Conservation (phyloP, 2,888 invertebrate genomes). For the Cybosia mesomella region DNA sequence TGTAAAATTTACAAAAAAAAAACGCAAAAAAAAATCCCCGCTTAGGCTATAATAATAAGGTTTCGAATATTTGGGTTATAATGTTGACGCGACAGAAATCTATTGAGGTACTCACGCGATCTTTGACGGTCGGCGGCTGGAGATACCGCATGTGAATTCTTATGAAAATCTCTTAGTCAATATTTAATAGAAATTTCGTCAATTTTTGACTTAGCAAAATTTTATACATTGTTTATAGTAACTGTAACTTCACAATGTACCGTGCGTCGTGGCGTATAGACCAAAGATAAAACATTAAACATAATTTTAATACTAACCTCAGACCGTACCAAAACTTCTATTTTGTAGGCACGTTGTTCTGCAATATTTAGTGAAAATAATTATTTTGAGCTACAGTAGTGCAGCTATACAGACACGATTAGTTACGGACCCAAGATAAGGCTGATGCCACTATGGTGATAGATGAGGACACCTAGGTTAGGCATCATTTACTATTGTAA, state of each 20-base stretch:
- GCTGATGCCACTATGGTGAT: slow-evolving; percentile 49
- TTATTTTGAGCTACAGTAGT: slow-evolving; percentile 42
- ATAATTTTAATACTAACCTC: slow-evolving; percentile 84
- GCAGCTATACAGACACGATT: slow-evolving; percentile 37
- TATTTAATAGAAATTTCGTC: slow-evolving; percentile 84
- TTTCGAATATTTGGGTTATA: slow-evolving; percentile 80
- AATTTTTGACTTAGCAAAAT: slow-evolving; percentile 87
- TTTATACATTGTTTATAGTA: slow-evolving; percentile 85
- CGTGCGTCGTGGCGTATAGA: slow-evolving; percentile 81
- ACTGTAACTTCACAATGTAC: slow-evolving; percentile 79
- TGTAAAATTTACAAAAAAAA: slow-evolving; percentile 82
- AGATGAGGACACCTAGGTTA: slow-evolving; percentile 44
- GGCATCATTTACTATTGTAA: slow-evolving; percentile 50
- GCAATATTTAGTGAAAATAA: slow-evolving; percentile 48
- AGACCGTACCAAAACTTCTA: slow-evolving; percentile 84
- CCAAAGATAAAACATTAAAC: slow-evolving; percentile 85
- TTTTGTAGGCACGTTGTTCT: slow-evolving; percentile 75
- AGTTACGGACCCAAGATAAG: slow-evolving; percentile 46
- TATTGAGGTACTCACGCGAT: slow-evolving; percentile 73
- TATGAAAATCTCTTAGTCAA: slow-evolving; percentile 87
- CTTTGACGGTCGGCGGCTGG: slow-evolving; percentile 62
- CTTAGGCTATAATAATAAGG: slow-evolving; percentile 83
- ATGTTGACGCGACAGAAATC: slow-evolving; percentile 78
- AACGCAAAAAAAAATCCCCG: slow-evolving; percentile 80
- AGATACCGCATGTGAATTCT: slow-evolving; percentile 83